phyloP scores from a whole-genome alignment of 2,888 invertebrate genomes.

The Amphipoea oculea region DNA sequence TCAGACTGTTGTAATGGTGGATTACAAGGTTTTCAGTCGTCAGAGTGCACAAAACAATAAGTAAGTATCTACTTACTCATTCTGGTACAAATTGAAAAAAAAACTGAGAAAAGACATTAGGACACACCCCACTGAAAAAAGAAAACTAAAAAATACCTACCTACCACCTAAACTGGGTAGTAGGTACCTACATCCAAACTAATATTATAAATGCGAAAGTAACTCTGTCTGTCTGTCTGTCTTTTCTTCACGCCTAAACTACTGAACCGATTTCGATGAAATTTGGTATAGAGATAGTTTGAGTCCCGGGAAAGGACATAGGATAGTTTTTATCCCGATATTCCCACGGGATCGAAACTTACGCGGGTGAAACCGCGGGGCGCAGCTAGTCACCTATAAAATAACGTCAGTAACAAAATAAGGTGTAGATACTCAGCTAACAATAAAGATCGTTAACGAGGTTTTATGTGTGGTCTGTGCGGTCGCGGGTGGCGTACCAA shows the following conservation, averaged over 20 bases:
- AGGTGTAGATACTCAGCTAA: conserved; percentile 60
- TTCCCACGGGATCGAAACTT: too few species aligned
- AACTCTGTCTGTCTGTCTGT: too few species aligned
- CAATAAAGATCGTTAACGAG: conserved; percentile 68
- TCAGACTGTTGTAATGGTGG: too few species aligned
- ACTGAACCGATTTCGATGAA: too few species aligned
- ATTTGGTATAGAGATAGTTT: too few species aligned
- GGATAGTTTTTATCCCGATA: too few species aligned
- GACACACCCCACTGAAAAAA: background rate
- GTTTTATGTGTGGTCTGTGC: conserved; percentile 84
- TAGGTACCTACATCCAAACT: too few species aligned
- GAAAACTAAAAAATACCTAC: background rate
- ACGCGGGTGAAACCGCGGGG: too few species aligned
- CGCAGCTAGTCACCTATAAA: conserved; percentile 9
- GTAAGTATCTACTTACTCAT: background rate
- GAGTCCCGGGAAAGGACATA: too few species aligned
- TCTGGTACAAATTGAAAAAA: background rate
- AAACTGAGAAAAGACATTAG: background rate
- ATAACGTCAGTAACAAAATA: conserved; percentile 49
- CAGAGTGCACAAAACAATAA: background rate
- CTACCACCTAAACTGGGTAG: background rate
- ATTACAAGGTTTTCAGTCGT: background rate
- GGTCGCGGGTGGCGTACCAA: conserved; percentile 76
- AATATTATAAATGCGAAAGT: too few species aligned
- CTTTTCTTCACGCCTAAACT: too few species aligned